These are phyloP conservation scores for Cathartes aura DNA, from an alignment of 2,113 vertebrate genomes.

Conservation along the genomic window DNA sequence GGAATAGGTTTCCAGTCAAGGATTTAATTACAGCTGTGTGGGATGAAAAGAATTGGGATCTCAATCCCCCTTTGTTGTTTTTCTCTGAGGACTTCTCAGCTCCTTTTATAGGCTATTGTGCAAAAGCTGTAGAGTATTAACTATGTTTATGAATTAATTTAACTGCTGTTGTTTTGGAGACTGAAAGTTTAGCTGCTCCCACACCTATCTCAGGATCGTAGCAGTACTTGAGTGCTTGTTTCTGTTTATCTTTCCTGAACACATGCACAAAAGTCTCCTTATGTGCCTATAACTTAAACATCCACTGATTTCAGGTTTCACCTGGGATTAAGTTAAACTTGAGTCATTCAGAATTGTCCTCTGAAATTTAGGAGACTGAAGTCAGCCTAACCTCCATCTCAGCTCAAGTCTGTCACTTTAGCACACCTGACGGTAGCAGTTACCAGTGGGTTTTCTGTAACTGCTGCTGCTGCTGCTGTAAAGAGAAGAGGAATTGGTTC, in stretches of 20 bases:
- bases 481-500: background rate
- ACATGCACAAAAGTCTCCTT: background rate
- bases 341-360: background rate
- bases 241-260: background rate
- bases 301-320: background rate
- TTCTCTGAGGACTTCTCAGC: background rate
- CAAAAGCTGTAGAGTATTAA: background rate
- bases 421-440: background rate
- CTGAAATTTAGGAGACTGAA: background rate
- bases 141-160: background rate
- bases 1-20: background rate
- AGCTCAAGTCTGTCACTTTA: background rate
- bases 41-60: background rate
- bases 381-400: background rate
- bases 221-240: background rate
- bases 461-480: background rate
- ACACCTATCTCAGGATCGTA: background rate
- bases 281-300: background rate
- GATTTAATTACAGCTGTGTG: background rate
- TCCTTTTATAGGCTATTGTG: background rate
- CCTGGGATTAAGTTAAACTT: background rate
- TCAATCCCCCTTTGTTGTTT: background rate
- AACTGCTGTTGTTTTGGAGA: background rate
- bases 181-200: background rate
- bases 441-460: background rate